Percentiles rank a stretch among this genome's conserved stretches.
Conservation (phyloP, 92 coral and sea anemone species). For the Pocillopora meandrina region DNA sequence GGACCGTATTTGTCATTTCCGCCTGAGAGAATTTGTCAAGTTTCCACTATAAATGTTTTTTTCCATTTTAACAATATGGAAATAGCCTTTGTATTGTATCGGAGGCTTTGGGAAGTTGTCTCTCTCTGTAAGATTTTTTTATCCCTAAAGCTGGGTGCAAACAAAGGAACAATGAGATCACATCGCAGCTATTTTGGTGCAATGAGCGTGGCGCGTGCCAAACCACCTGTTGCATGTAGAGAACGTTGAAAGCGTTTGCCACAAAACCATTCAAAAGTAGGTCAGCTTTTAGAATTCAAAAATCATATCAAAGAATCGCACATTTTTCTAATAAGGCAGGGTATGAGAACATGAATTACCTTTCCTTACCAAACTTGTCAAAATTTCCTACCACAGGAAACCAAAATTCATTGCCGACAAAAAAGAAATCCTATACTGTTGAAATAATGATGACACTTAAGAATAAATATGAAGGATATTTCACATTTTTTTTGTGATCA, state of each 20-base stretch:
- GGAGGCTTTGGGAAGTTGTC: not conserved
- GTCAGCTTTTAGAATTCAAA: not conserved
- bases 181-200: conserved; percentile 38
- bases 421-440: not conserved
- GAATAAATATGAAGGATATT: conserved; percentile 9
- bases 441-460: conserved; percentile 19
- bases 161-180: conserved; percentile 67
- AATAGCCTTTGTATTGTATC: conserved; percentile 28
- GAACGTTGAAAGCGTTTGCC: conserved; percentile 18
- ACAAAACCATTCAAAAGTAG: conserved; percentile 22
- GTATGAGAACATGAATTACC: not conserved
- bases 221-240: conserved; percentile 72
- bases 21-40: not conserved
- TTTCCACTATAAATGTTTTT: conserved; percentile 24
- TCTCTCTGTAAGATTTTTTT: conserved; percentile 17
- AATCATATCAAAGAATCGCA: not conserved
- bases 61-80: conserved; percentile 32
- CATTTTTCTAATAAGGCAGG: not conserved
- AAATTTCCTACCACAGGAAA: not conserved
- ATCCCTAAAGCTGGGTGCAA: conserved; percentile 46
- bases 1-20: conserved; percentile 1
- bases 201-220: conserved; percentile 66
- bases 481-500: not conserved
- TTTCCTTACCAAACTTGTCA: not conserved
- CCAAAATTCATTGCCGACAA: conserved; percentile 6